Conservation (phyloP, 2,113 vertebrate genomes). For the Phoxinus phoxinus region DNA sequence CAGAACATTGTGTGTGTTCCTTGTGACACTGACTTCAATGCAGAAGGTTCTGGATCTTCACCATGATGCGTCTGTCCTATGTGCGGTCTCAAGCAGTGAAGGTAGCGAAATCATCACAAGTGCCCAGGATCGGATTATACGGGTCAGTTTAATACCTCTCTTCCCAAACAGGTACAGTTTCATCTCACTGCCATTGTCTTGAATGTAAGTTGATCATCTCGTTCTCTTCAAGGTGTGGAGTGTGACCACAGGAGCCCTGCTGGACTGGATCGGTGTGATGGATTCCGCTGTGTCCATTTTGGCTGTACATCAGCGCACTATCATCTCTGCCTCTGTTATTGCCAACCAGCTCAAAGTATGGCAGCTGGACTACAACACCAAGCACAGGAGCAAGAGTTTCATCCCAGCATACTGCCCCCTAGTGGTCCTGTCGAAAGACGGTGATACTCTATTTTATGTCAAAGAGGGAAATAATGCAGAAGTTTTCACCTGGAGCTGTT, state of each 20-base stretch:
- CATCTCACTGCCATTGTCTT: neutral
- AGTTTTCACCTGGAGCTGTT: constrained; percentile 78
- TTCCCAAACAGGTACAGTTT: neutral
- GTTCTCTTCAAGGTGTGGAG: constrained; percentile 80
- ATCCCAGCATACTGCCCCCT: constrained; percentile 73
- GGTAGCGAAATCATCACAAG: constrained; percentile 71
- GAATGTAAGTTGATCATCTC: neutral
- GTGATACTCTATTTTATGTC: constrained; percentile 74
- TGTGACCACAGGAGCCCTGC: constrained; percentile 75
- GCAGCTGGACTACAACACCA: constrained; percentile 69
- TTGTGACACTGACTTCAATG: constrained; percentile 64
- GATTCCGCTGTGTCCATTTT: constrained; percentile 71
- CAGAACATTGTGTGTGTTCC: constrained; percentile 68
- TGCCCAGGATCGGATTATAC: constrained; percentile 77
- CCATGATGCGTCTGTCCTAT: constrained; percentile 73
- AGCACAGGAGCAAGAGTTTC: constrained; percentile 56
- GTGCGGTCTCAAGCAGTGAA: constrained; percentile 67
- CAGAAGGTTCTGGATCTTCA: constrained; percentile 70
- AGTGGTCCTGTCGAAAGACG: constrained; percentile 66
- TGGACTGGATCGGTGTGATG: constrained; percentile 71
- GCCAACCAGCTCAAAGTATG: constrained; percentile 70
- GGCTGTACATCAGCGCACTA: constrained; percentile 48
- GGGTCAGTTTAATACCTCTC: constrained; percentile 65
- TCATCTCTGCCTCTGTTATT: constrained; percentile 76
- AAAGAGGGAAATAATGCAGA: constrained; percentile 70